Percentiles rank a stretch among this genome's conserved stretches.
Conservation (phyloP, 2,888 invertebrate genomes). For the Diarsia brunnea region DNA sequence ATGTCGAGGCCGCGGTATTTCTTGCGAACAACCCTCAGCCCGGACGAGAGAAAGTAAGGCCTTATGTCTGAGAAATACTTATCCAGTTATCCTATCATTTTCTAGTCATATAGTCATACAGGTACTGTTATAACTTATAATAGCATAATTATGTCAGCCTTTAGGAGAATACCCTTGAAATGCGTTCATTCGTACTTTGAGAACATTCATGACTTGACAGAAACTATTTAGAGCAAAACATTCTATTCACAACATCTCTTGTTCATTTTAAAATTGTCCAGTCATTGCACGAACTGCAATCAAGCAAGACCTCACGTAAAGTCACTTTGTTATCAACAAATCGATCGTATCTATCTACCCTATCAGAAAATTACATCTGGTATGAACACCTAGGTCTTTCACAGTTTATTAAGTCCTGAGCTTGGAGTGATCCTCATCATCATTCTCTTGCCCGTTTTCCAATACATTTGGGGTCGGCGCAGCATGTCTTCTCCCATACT, state of each 20-base stretch:
- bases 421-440: too few relatives aligned
- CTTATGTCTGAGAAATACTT: not conserved
- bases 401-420: not conserved
- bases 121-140: not conserved
- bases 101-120: too few relatives aligned
- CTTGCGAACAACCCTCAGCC: too few relatives aligned
- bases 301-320: not conserved
- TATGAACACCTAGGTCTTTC: constrained; percentile 5
- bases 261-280: constrained; percentile 14
- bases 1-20: too few relatives aligned
- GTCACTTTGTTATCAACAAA: constrained; percentile 9
- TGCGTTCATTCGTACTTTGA: constrained; percentile 10
- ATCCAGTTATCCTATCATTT: not conserved
- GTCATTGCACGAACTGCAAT: constrained; percentile 30
- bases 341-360: not conserved
- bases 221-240: constrained; percentile 19
- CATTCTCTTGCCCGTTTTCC: too few relatives aligned
- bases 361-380: constrained; percentile 28
- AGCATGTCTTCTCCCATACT: too few relatives aligned
- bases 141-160: not conserved
- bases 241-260: not conserved
- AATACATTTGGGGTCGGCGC: too few relatives aligned
- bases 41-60: too few relatives aligned
- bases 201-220: constrained; percentile 33
- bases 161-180: not conserved